A percentile compares a stretch with the other conserved stretches of the same genome.
phyloP scores from a whole-genome alignment of 2,888 invertebrate species.

The Agonopterix alstromeriana region DNA sequence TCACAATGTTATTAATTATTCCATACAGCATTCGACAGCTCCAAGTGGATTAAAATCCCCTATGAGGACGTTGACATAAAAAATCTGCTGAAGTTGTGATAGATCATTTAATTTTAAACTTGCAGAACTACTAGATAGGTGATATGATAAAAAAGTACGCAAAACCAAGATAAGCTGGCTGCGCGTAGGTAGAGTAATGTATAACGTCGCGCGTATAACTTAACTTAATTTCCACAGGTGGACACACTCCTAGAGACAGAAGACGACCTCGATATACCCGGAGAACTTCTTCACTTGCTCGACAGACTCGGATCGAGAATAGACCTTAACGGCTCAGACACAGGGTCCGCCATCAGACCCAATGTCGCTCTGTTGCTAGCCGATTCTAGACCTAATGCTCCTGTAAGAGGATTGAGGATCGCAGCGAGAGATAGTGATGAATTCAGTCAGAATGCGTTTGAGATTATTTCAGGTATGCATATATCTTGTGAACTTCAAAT shows the following conservation, averaged over 20 bases:
- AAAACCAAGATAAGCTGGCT: no score
- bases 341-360: slow-evolving; percentile 30
- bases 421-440: slow-evolving; percentile 29
- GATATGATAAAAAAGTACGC: no score
- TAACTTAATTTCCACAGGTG: slow-evolving; percentile 32
- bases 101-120: no score
- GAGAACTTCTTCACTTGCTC: slow-evolving; percentile 44
- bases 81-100: no score
- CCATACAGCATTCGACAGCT: no score
- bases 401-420: slow-evolving; percentile 50
- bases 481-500: no score
- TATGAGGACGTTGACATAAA: no score
- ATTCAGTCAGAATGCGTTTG: slow-evolving; percentile 43
- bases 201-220: no score
- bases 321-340: slow-evolving; percentile 35
- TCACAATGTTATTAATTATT: no score
- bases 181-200: no score
- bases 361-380: slow-evolving; percentile 58
- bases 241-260: slow-evolving; percentile 39
- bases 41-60: no score
- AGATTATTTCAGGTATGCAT: slow-evolving; percentile 42
- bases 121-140: no score
- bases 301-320: slow-evolving; percentile 47
- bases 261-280: slow-evolving; percentile 42
- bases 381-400: slow-evolving; percentile 36